Evolutionary conservation across 2,797 vertebrate genomes (phyloP), one percentile per base, ranked within the genome.

Genomic region (Enteromius viviparus): DNA sequence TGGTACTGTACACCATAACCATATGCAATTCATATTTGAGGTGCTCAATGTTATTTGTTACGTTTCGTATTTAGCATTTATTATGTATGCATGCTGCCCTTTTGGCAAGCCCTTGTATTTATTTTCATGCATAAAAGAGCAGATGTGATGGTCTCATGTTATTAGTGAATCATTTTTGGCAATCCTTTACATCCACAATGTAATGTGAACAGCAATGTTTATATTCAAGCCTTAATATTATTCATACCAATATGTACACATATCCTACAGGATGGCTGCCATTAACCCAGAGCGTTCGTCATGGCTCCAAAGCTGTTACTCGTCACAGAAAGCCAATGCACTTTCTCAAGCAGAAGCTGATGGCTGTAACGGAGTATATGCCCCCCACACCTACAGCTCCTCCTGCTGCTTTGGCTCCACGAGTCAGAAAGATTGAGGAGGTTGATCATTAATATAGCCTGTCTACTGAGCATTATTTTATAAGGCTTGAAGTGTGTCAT

Each of bases 271-370:
- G 91, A 85, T 95, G 94, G 94, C 89, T 96, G 65, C 97, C 97
- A 2, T 85, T 94, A 34, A 85, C 90, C 17, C 97, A 96, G 86
- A 88, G 86, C 11, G 88, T 97, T 2, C 96, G 98, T 1, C 93
- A 92, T 88, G 95, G 95, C 85, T 97, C 97, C 89, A 99, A 97
- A 87, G 92, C 97, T 0, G 96, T 99, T 58, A 99, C 98, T 0
- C 96, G 98, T 1, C 98, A 99, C 91, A 93, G 87, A 89, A 97
- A 88, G 21, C 95, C 97, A 2, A 86, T 97, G 91, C 95, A 97
- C 90, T 86, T 97, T 83, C 86, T 96, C 47, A 96, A 96, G 70
- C 93, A 97, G 92, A 99, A 99, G 89, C 89, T 99, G 14, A 49
- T 99, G 94, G 97, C 97, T 0, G 72, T 99, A 1, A 99, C 98